Evolutionary conservation across 2,797 vertebrate genomes (phyloP).

Genomic region (Alectoris magna): DNA sequence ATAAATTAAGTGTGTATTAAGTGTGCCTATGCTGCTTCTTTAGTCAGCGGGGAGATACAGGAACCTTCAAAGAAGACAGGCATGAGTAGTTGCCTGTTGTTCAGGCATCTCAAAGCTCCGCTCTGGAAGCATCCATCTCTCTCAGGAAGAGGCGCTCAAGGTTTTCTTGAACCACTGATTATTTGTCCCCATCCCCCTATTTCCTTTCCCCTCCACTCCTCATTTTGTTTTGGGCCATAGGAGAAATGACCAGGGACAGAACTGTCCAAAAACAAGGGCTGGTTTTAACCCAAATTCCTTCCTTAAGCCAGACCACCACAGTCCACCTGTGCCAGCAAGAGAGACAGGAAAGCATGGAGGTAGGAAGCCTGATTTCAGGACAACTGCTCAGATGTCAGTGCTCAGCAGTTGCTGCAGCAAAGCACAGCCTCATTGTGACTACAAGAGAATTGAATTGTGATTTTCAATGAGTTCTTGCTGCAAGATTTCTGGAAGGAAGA

Average conservation of each 20-base stretch:
- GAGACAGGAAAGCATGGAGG: neutral
- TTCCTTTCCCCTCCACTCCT: neutral
- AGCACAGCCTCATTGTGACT: fast-evolving
- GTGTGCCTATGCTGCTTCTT: neutral
- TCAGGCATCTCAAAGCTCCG: neutral
- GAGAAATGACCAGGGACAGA: neutral
- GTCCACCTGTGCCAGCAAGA: neutral
- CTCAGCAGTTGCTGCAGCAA: neutral
- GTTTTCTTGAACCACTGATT: neutral
- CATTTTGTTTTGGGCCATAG: neutral
- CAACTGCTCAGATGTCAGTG: neutral
- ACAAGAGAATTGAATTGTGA: neutral
- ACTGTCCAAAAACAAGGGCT: fast-evolving
- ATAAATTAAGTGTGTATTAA: neutral
- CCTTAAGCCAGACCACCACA: neutral
- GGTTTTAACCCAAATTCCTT: neutral
- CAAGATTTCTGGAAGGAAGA: neutral
- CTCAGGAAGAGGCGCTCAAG: neutral
- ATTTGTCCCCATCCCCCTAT: neutral
- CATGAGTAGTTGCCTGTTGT: neutral
- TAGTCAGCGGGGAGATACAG: neutral
- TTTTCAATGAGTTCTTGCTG: neutral
- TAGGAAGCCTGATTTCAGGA: neutral
- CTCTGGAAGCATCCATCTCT: neutral
- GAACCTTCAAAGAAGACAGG: neutral